A percentile compares a stretch with the other conserved stretches of the same genome.
Conservation (phyloP, 2,113 vertebrate species). For the Rhynchopsitta pachyrhyncha region DNA sequence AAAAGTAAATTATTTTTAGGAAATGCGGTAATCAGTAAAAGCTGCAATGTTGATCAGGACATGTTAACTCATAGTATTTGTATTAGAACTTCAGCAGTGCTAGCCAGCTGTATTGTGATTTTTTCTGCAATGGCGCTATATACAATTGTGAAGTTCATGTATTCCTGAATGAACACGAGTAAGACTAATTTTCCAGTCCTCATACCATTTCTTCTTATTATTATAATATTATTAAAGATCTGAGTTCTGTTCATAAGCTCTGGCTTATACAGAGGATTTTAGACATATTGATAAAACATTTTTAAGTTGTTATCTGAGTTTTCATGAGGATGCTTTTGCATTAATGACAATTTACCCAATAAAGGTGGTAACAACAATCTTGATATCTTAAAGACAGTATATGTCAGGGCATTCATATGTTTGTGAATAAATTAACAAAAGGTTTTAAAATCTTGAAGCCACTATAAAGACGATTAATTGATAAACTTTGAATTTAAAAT, state of each 20-base stretch:
- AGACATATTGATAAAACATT: slow-evolving; percentile 31
- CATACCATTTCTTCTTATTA: slow-evolving; percentile 21
- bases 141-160: not conserved
- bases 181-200: slow-evolving; percentile 32
- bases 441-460: not conserved
- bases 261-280: slow-evolving; percentile 30
- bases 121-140: not conserved
- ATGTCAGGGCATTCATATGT: not conserved
- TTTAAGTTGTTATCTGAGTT: not conserved
- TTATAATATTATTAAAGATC: not conserved
- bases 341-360: not conserved
- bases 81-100: slow-evolving; percentile 9
- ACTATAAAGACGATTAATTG: slow-evolving; percentile 17
- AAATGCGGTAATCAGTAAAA: not conserved
- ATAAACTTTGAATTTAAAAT: slow-evolving; percentile 14
- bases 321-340: slow-evolving; percentile 7
- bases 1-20: slow-evolving; percentile 17
- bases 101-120: not conserved
- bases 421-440: not conserved
- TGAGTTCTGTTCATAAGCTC: slow-evolving; percentile 29
- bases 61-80: not conserved
- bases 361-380: not conserved
- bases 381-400: not conserved
- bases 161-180: not conserved
- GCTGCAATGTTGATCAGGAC: not conserved